Conservation (phyloP, 1,140 invertebrate species). For the Augochlora pura region DNA sequence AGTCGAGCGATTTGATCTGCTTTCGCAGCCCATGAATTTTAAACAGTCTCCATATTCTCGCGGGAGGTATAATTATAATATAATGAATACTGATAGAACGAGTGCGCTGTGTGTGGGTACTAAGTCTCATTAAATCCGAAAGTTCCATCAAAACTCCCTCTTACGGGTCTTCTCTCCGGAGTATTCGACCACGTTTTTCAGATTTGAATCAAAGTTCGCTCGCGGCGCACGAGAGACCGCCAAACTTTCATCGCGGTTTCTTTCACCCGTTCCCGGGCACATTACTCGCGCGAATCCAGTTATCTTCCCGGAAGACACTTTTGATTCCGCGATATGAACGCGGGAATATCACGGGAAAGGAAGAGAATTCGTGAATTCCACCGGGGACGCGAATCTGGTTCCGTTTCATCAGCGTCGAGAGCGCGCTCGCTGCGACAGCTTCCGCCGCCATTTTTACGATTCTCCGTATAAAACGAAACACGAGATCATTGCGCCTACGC, state of each 20-base stretch:
- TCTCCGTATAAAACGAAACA: too few relatives aligned
- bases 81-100: neutral
- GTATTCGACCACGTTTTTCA: neutral
- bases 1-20: too few relatives aligned
- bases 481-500: too few relatives aligned
- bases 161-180: neutral
- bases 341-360: neutral
- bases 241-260: neutral
- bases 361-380: neutral
- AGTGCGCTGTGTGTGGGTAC: neutral
- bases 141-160: neutral
- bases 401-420: neutral
- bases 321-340: constrained; percentile 14
- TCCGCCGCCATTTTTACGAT: too few relatives aligned
- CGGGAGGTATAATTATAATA: too few relatives aligned
- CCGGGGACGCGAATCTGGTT: constrained; percentile 5
- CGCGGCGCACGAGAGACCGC: neutral
- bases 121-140: neutral
- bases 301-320: neutral
- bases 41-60: too few relatives aligned
- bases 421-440: too few relatives aligned
- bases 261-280: neutral
- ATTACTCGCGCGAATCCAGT: neutral
- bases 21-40: too few relatives aligned
- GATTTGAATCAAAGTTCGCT: neutral